Evolutionary conservation across 92 coral and sea anemone genomes (phyloP).

Genomic region (Porites divaricata): DNA sequence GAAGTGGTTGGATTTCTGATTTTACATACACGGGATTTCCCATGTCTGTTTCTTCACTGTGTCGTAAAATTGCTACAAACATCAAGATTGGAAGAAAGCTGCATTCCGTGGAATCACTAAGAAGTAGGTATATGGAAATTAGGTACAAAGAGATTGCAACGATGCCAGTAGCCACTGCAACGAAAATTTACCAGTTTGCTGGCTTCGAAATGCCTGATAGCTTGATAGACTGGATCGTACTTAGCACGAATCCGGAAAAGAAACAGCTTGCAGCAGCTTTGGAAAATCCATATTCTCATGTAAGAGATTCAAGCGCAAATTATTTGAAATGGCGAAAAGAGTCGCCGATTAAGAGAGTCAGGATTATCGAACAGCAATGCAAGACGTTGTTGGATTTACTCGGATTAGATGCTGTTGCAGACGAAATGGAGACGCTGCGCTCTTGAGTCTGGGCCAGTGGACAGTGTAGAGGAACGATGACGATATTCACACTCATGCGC

Average conservation of each 20-base stretch:
- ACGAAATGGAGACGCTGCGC: constrained; percentile 32
- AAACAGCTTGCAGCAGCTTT: background rate
- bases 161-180: constrained; percentile 38
- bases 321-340: constrained; percentile 41
- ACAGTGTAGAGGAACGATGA: no score
- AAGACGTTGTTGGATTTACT: constrained; percentile 25
- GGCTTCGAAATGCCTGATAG: constrained; percentile 45
- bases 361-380: constrained; percentile 31
- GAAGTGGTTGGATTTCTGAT: constrained; percentile 39
- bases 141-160: constrained; percentile 24
- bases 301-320: constrained; percentile 38
- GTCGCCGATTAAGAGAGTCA: constrained; percentile 36
- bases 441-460: background rate
- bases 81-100: constrained; percentile 10
- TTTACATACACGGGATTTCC: constrained; percentile 32
- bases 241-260: constrained; percentile 42
- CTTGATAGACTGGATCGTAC: constrained; percentile 35
- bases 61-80: constrained; percentile 20
- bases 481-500: no score
- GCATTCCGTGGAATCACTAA: background rate
- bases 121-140: constrained; percentile 31
- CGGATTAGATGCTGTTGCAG: constrained; percentile 32
- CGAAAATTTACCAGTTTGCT: constrained; percentile 48
- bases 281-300: constrained; percentile 27
- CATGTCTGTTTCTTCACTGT: background rate